Percentiles rank a stretch among this genome's conserved stretches.
Conservation (phyloP, 2,113 vertebrate genomes). For the Sapajus apella region DNA sequence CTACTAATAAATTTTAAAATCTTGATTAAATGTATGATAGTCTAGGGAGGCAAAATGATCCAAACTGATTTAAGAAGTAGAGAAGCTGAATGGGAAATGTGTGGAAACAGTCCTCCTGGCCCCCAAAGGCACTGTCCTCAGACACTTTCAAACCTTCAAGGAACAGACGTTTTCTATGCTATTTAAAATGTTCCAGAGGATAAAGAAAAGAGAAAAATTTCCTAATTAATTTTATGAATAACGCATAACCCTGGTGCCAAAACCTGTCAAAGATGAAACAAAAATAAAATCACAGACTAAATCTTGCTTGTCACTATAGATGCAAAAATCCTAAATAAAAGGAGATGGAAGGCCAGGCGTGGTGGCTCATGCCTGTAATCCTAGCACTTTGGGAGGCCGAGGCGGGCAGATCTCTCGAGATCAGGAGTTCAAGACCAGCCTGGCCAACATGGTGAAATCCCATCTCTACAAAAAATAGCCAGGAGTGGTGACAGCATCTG, state of each 20-base stretch:
- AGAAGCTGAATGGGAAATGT: conserved; percentile 35
- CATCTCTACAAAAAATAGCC: no score
- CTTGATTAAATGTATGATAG: conserved; percentile 41
- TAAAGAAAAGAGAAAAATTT: conserved; percentile 61
- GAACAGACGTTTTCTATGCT: conserved; percentile 59
- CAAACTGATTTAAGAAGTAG: neutral
- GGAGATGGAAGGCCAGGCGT: neutral
- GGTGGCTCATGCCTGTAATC: no score
- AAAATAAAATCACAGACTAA: conserved; percentile 62
- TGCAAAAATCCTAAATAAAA: conserved; percentile 49
- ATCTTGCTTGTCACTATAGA: conserved; percentile 60
- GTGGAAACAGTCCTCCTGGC: neutral
- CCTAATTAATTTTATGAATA: conserved; percentile 78
- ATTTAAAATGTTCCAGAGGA: conserved; percentile 60
- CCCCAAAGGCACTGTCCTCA: neutral
- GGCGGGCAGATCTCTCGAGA: no score
- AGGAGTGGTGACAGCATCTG: no score
- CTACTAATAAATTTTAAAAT: conserved; percentile 49
- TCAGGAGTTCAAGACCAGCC: no score
- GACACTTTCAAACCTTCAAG: conserved; percentile 53
- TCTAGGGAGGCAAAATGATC: conserved; percentile 9
- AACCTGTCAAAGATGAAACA: conserved; percentile 68
- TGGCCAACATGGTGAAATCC: no score
- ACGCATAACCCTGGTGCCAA: conserved; percentile 55
- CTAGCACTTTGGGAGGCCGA: no score